Percentiles rank a stretch among this genome's conserved stretches.
These are phyloP conservation scores for Tachina lurida DNA, from an alignment of 2,888 invertebrate genomes.

Conservation along the genomic window DNA sequence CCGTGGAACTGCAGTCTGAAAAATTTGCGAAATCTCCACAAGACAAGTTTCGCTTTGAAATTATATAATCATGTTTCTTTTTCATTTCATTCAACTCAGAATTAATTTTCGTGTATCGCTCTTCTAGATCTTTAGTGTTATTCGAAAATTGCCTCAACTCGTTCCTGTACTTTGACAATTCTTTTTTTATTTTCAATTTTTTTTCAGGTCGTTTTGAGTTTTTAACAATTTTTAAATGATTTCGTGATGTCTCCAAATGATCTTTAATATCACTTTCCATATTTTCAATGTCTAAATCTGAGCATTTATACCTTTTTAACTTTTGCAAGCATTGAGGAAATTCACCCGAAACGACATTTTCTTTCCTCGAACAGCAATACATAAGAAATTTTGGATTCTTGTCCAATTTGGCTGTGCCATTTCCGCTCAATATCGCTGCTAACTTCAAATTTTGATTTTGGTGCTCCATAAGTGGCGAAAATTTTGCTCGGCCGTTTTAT, in stretches of 20 bases:
- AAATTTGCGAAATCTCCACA: slow-evolving; percentile 62
- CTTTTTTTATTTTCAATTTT: slow-evolving; percentile 74
- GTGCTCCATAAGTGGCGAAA: slow-evolving; percentile 67
- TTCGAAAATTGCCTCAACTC: slow-evolving; percentile 78
- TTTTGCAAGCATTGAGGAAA: slow-evolving; percentile 52
- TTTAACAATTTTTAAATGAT: slow-evolving; percentile 42
- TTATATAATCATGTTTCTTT: slow-evolving; percentile 77
- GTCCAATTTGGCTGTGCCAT: slow-evolving; percentile 45
- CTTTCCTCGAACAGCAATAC: slow-evolving; percentile 39
- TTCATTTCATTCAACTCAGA: slow-evolving; percentile 79
- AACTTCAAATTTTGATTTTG: slow-evolving; percentile 74
- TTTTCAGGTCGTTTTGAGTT: slow-evolving; percentile 28
- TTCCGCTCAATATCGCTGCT: slow-evolving; percentile 66
- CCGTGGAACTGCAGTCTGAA: slow-evolving; percentile 73
- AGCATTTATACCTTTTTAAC: slow-evolving; percentile 22
- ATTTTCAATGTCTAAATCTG: slow-evolving; percentile 56
- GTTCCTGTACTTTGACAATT: slow-evolving; percentile 77
- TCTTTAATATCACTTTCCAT: slow-evolving; percentile 30
- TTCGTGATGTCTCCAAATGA: background rate
- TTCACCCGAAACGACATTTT: slow-evolving; percentile 49
- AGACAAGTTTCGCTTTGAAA: slow-evolving; percentile 66
- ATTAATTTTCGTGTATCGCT: slow-evolving; percentile 79
- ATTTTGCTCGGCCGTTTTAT: slow-evolving; percentile 5
- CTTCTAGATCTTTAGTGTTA: slow-evolving; percentile 77
- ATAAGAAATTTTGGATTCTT: slow-evolving; percentile 63